Evolutionary conservation across 1,140 invertebrate genomes (phyloP), one percentile per base, ranked within the genome.

Genomic region (Scaptodrosophila lebanonensis): DNA sequence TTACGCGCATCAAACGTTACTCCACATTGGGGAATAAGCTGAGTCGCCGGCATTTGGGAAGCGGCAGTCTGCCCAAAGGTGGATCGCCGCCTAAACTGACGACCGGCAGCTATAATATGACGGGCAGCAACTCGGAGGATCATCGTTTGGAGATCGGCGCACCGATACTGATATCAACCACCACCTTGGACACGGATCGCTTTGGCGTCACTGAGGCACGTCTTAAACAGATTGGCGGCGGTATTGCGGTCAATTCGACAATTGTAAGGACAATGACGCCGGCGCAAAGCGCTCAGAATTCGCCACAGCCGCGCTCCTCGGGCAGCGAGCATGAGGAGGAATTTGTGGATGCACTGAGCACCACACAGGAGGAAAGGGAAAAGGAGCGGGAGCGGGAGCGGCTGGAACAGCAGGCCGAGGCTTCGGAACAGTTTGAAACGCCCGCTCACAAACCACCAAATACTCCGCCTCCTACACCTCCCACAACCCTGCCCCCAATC

Each of bases 41-140:
- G 15, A 65, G 67, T 48, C 67, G 73, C n/a, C 82, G 75, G 0
- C 59, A 72, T 35, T 42, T 76, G 17, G 69, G 68, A 5, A 83
- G 70, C 48, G 59, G 75, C 52, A 70, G 56, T 3, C 35, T 70
- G 17, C 45, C 52, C 0, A 43, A 27, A 2, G 40, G 29, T 7
- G 17, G 13, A 1, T 73, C 79, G 25, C 69, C 82, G 4, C 62
- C 53, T 9, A 86, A 85, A 29, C 35, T 77, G 4, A 45, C 61
- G 0, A 68, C 62, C 0, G 85, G 85, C 11, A 87, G 85, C 53
- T 87, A 87, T 64, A 79, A 87, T 40, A 87, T 87, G 85, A 86
- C 67, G 13, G 85, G 85, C n/a, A 57, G 62, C 20, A 60, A 79
- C 15, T 86, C 85, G 3, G 85, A 86, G 3, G 85, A 87, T 49